Percentiles rank a stretch among this genome's conserved stretches.
Evolutionary conservation across 2,888 invertebrate species (phyloP).

Genomic region (Drosophila subquinaria): DNA sequence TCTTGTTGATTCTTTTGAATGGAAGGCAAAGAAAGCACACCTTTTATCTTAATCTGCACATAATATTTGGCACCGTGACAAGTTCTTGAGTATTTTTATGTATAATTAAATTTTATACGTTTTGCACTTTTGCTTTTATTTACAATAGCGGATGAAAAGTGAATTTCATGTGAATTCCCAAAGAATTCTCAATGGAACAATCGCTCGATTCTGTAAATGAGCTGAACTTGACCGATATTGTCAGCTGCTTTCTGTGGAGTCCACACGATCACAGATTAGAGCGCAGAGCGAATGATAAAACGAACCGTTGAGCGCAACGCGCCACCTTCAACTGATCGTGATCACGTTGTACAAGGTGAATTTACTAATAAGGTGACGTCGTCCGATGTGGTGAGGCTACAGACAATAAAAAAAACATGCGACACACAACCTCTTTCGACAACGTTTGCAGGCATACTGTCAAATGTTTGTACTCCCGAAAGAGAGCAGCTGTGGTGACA

Average conservation of each 20-base stretch:
- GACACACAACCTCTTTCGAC: no score
- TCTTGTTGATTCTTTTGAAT: slow-evolving; percentile 21
- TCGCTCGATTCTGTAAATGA: slow-evolving; percentile 32
- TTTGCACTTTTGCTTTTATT: slow-evolving; percentile 36
- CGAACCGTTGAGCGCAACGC: slow-evolving; percentile 67
- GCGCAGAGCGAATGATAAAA: slow-evolving; percentile 19
- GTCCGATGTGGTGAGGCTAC: no score
- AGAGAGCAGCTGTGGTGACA: no score
- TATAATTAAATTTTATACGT: slow-evolving; percentile 24
- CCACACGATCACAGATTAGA: slow-evolving; percentile 3
- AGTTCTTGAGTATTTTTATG: slow-evolving; percentile 47
- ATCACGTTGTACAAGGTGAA: slow-evolving; percentile 9
- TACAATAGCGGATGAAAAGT: not conserved
- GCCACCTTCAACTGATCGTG: slow-evolving; percentile 67
- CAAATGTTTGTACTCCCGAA: no score
- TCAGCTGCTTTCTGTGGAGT: slow-evolving; percentile 36
- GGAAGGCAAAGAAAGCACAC: slow-evolving; percentile 34
- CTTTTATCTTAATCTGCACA: slow-evolving; percentile 41
- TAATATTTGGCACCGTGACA: slow-evolving; percentile 65
- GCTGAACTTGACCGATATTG: slow-evolving; percentile 80
- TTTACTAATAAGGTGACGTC: no score
- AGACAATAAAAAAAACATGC: no score
- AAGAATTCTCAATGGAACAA: slow-evolving; percentile 11
- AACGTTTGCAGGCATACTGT: no score
- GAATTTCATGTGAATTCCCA: slow-evolving; percentile 21